Percentiles rank a stretch among this genome's conserved stretches.
These are phyloP conservation scores for Oscarella lobularis DNA, from an alignment of 37 sponge, comb jelly and placozoan genomes.

Conservation along the genomic window DNA sequence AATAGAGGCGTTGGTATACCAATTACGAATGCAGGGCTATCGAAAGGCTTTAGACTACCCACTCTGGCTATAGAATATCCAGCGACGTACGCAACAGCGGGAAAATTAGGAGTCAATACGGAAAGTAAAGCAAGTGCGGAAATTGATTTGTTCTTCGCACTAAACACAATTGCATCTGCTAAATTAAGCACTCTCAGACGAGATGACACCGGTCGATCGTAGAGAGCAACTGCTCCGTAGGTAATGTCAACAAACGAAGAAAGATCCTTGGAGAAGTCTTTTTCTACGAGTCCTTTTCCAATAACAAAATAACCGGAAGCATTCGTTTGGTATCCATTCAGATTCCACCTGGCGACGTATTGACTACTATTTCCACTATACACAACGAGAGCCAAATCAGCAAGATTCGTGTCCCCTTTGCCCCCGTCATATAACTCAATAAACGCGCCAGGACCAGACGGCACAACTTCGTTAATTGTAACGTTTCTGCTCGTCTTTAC, in stretches of 20 bases:
- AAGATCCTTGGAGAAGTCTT: neutral
- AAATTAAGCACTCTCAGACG: neutral
- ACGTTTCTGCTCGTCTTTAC: neutral
- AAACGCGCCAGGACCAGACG: neutral
- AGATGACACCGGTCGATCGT: neutral
- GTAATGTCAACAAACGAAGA: neutral
- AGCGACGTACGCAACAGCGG: too few relatives aligned
- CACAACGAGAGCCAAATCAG: neutral
- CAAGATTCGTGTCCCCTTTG: neutral
- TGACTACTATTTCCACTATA: neutral
- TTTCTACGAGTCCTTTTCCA: neutral
- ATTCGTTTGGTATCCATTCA: neutral
- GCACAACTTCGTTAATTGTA: neutral
- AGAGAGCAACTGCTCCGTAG: neutral
- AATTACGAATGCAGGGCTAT: too few relatives aligned
- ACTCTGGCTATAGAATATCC: too few relatives aligned
- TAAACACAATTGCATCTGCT: neutral
- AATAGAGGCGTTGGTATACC: too few relatives aligned
- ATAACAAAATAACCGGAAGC: conserved; percentile 1
- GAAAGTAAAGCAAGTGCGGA: too few relatives aligned
- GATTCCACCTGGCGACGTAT: neutral
- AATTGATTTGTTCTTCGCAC: too few relatives aligned
- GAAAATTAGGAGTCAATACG: too few relatives aligned
- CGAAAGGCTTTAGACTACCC: too few relatives aligned
- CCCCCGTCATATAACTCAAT: conserved; percentile 6